Percentiles rank a stretch among this genome's conserved stretches.
phyloP scores from a whole-genome alignment of 2,113 vertebrate genomes.

The Bagarius yarrelli region DNA sequence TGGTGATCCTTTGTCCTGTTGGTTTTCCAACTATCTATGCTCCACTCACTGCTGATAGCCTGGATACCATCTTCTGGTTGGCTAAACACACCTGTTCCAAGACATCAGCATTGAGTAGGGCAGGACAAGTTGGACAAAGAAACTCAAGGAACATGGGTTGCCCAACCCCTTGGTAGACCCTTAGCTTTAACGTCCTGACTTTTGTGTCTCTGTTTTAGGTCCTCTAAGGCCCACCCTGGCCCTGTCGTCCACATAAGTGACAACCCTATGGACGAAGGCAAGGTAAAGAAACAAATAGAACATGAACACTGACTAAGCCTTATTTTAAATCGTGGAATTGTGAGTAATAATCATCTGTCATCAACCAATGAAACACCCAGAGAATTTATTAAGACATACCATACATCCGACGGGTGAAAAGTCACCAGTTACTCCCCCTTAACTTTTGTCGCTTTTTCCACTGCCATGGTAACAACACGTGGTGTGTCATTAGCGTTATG shows the following conservation, averaged over 20 bases:
- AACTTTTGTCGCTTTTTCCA: neutral
- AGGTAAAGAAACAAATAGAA: conserved; percentile 70
- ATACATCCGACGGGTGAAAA: neutral
- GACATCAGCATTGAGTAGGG: too few relatives aligned
- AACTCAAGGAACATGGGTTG: too few relatives aligned
- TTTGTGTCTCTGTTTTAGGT: conserved; percentile 69
- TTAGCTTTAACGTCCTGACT: neutral
- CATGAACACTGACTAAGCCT: too few relatives aligned
- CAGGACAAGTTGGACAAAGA: too few relatives aligned
- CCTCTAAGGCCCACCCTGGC: conserved; percentile 96
- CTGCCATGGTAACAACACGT: neutral
- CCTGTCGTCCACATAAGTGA: conserved; percentile 98
- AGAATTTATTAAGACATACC: too few relatives aligned
- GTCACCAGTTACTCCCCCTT: conserved; percentile 1
- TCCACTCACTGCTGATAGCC: conserved; percentile 5
- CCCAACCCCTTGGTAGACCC: too few relatives aligned
- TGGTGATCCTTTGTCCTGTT: too few relatives aligned
- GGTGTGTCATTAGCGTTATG: neutral
- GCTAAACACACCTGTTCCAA: too few relatives aligned
- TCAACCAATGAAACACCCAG: neutral
- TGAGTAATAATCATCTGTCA: neutral
- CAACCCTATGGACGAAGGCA: conserved; percentile 98
- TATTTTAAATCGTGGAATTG: too few relatives aligned
- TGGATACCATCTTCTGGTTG: too few relatives aligned
- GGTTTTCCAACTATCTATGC: too few relatives aligned